Evolutionary conservation across 2,797 vertebrate genomes (phyloP).

Genomic region (Myotis findleyi): DNA sequence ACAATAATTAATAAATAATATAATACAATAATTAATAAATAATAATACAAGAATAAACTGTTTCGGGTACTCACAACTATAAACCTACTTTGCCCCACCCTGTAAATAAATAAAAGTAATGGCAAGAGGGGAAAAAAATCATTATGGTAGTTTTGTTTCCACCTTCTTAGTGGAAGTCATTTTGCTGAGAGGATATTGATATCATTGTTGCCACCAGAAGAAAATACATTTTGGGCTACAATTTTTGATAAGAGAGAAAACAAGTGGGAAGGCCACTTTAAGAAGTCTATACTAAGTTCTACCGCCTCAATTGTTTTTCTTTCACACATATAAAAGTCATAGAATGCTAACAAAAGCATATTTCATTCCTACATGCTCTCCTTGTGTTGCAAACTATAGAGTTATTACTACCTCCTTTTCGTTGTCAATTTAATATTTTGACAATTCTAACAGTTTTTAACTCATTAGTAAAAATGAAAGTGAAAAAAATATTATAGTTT

Average conservation of each 20-base stretch:
- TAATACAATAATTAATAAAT: neutral
- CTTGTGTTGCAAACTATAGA: neutral
- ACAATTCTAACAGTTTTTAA: neutral
- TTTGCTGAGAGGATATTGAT: neutral
- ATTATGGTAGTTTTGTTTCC: neutral
- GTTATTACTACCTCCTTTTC: conserved; percentile 1
- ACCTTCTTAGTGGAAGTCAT: neutral
- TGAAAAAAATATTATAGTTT: neutral
- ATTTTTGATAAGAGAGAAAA: conserved; percentile 23
- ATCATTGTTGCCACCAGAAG: neutral
- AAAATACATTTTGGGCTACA: neutral
- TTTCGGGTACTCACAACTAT: neutral
- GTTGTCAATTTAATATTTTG: conserved; percentile 9
- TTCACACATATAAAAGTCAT: neutral
- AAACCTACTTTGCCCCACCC: neutral
- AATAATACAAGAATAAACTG: neutral
- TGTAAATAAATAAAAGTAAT: neutral
- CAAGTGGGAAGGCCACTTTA: neutral
- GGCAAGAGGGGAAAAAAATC: neutral
- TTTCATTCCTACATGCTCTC: neutral
- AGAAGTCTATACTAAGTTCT: neutral
- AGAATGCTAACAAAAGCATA: neutral
- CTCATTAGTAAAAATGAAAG: neutral
- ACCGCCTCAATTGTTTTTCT: neutral
- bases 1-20: too few relatives aligned